Base-by-base conservation (phyloP, 2,113 vertebrate genomes). In the Alligator mississippiensis region DNA sequence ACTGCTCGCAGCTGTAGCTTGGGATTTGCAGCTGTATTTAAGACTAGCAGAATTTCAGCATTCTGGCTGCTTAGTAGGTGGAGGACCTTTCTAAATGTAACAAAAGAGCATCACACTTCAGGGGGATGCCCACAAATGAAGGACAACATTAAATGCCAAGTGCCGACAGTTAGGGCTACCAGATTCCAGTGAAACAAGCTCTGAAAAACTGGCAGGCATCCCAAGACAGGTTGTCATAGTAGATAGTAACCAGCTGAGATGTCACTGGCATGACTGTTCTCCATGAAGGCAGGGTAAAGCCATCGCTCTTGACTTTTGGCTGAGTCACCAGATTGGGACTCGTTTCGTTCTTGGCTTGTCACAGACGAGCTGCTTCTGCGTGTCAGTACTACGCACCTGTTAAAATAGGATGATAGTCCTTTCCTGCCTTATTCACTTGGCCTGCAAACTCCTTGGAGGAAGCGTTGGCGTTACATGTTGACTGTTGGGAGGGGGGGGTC, bases 151-250 rank as follows among this genome's bases (percentile, higher is more conserved):
- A 94, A 96, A 94, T 1, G 75, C 90, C 95, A 92, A 96, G 94
- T 87, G 91, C 94, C 97, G 96, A 95, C 97, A 94, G 96, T 95
- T 95, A 96, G 94, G 96, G 95, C 93, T 96, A 96, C 94, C 92
- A 90, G 87, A 47, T 80, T 95, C 92, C 72, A 77, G 93, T 95
- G 94, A 88, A 96, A 93, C 95, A 93, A 81, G 95, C 90, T 96
- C 87, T 95, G 87, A 96, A 93, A 81, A 91, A 80, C 90, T 97
- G 96, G 97, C 96, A 6, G 77, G 28, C 86, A 88, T 97, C 96
- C 97, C 97, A 95, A 96, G 94, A 84, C 84, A 96, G 89, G 87
- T 94, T 97, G 87, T 96, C 90, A 94, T 85, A 92, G 72, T 90
- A 91, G 92, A 90, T 72, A 84, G 92, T 88, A 85, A 81, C 63